These are phyloP conservation scores for Eilema griseolum DNA, from an alignment of 2,888 invertebrate species.

Conservation along the genomic window DNA sequence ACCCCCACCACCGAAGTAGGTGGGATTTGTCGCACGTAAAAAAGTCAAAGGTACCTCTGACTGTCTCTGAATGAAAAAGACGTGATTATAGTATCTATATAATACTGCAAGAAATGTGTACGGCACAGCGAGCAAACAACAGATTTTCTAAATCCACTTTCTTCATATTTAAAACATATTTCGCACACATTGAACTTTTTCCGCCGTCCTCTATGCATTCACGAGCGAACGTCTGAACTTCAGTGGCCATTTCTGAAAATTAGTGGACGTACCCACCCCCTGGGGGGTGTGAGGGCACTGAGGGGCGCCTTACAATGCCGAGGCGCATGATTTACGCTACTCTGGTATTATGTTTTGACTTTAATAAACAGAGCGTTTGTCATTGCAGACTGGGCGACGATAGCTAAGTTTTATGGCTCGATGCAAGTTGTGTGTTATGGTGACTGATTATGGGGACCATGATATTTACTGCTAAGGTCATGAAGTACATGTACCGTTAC, in stretches of 20 bases:
- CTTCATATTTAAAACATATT: conserved; percentile 22
- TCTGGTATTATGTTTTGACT: conserved; percentile 89
- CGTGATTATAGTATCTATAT: too few relatives aligned
- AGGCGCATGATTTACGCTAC: conserved; percentile 88
- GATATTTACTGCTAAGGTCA: neutral
- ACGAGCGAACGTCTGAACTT: conserved; percentile 71
- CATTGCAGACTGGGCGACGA: conserved; percentile 72
- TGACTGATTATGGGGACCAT: conserved; percentile 6
- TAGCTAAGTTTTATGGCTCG: conserved; percentile 54
- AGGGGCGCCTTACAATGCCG: conserved; percentile 60
- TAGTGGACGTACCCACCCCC: conserved; percentile 73
- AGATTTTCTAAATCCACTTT: conserved; percentile 3
- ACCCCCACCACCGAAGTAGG: too few relatives aligned
- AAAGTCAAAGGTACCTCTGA: too few relatives aligned
- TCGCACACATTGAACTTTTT: conserved; percentile 14
- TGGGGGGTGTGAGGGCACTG: conserved; percentile 45
- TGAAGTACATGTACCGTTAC: neutral
- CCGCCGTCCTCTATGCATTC: conserved; percentile 64
- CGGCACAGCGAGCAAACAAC: too few relatives aligned
- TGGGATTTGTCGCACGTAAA: too few relatives aligned
- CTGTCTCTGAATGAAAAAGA: too few relatives aligned
- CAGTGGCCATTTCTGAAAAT: conserved; percentile 83
- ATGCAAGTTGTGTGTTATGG: conserved; percentile 24
- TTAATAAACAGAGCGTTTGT: conserved; percentile 88
- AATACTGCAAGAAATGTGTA: neutral